phyloP scores from a whole-genome alignment of 2,888 invertebrate genomes.

The Agapostemon virescens region DNA sequence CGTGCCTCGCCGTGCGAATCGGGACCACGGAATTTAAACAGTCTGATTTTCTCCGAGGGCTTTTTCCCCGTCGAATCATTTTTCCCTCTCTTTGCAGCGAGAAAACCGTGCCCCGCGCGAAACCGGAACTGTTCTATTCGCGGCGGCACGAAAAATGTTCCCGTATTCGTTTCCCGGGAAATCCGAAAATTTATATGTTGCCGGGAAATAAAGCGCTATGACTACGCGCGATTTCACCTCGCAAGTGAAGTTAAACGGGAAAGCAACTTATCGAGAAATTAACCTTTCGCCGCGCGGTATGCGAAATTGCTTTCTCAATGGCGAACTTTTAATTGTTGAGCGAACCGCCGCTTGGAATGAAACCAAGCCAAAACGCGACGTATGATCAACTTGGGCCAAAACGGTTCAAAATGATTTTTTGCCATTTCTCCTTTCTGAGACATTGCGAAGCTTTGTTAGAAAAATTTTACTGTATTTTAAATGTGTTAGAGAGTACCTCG shows the following conservation, averaged over 20 bases:
- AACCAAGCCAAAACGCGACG: neutral
- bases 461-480: no score
- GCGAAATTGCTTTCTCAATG: slow-evolving; percentile 4
- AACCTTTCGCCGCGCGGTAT: neutral
- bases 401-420: neutral
- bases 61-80: slow-evolving; percentile 19
- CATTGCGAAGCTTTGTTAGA: neutral
- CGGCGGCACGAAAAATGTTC: neutral
- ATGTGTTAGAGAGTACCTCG: no score
- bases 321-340: slow-evolving; percentile 1
- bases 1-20: slow-evolving; percentile 10
- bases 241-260: neutral
- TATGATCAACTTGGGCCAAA: neutral
- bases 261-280: neutral
- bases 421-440: no score
- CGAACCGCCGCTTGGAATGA: no score
- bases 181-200: neutral
- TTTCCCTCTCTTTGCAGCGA: neutral
- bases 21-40: slow-evolving; percentile 30
- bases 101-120: neutral
- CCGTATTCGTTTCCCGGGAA: neutral
- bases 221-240: neutral
- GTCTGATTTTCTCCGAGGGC: slow-evolving; percentile 26
- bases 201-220: neutral
- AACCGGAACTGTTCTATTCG: neutral